Evolutionary conservation across 92 coral and sea anemone species (phyloP), one percentile per base, ranked within the genome.

Genomic region (Pocillopora meandrina): DNA sequence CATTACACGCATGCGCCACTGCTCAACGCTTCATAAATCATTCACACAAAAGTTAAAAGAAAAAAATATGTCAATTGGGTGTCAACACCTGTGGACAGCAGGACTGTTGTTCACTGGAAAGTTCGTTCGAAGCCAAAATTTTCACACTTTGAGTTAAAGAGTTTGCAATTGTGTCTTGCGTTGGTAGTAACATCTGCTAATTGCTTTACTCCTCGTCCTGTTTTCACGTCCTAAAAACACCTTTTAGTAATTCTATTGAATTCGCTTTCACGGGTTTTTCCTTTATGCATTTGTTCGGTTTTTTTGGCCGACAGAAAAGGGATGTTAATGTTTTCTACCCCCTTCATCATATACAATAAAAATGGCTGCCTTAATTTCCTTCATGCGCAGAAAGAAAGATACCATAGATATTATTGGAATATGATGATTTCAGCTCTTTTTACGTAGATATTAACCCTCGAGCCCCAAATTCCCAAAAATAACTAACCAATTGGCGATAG

Each of bases 101-200:
- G 77, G 66, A 77, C 77, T 81, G 77, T 60, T 57, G 36, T 35
- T 63, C 74, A 79, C 31, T 26, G 31, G 31, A 26, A 79, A 66
- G 69, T 65, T 79, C 65, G 26, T 21, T 64, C 74, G 55, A 65
- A 42, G 3, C 83, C 64, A 49, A 56, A 12, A 66, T 79, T 79
- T 79, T 63, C 72, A 78, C 83, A 65, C 83, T 52, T 66, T 55
- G 26, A 79, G 67, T 79, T 65, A 65, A 79, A 49, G 31, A 65
- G 47, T 66, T 66, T 26, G 3, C 55, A 79, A 56, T 66, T 65
- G 74, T 55, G 63, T 79, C 61, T 79, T 64, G 82, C 72, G 3
- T 3, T 18, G 42, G 12, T 23, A 2, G 73, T 12, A 63, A 65
- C 73, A 78, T 66, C 83, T 66, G 62, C 59, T 66, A 66, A 55